These are phyloP conservation scores for Tachycineta bicolor DNA, from an alignment of 2,113 vertebrate genomes.

Conservation along the genomic window DNA sequence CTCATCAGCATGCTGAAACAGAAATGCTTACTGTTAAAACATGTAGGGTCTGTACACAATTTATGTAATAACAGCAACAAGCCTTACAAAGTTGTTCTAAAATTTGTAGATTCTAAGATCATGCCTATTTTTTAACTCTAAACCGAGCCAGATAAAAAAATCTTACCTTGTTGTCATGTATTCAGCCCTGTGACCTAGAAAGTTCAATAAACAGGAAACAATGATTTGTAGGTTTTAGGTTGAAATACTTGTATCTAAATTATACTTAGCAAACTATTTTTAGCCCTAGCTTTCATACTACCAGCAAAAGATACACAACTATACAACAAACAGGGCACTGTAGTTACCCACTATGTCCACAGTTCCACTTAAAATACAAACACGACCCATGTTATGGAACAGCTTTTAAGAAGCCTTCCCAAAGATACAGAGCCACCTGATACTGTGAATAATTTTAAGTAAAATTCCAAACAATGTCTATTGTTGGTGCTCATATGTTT, in stretches of 20 bases:
- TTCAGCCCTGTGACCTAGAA: conserved; percentile 93
- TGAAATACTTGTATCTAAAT: not conserved
- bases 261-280: not conserved
- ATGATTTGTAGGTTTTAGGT: not conserved
- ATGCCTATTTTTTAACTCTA: not conserved
- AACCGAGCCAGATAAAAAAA: not conserved
- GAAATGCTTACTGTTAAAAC: not conserved
- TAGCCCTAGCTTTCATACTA: not conserved
- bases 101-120: not conserved
- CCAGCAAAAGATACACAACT: not conserved
- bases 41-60: not conserved
- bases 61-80: not conserved
- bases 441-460: not conserved
- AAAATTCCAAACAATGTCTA: conserved; percentile 1
- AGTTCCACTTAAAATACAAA: not conserved
- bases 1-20: not conserved
- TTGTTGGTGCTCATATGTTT: not conserved
- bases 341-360: not conserved
- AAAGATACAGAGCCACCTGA: not conserved
- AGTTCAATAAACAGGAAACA: conserved; percentile 24
- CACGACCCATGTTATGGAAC: not conserved
- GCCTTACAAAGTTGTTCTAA: not conserved
- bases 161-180: conserved; percentile 98
- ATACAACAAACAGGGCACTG: not conserved
- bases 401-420: not conserved